These are phyloP conservation scores for Daboia siamensis DNA, from an alignment of 2,113 vertebrate species.

Conservation along the genomic window DNA sequence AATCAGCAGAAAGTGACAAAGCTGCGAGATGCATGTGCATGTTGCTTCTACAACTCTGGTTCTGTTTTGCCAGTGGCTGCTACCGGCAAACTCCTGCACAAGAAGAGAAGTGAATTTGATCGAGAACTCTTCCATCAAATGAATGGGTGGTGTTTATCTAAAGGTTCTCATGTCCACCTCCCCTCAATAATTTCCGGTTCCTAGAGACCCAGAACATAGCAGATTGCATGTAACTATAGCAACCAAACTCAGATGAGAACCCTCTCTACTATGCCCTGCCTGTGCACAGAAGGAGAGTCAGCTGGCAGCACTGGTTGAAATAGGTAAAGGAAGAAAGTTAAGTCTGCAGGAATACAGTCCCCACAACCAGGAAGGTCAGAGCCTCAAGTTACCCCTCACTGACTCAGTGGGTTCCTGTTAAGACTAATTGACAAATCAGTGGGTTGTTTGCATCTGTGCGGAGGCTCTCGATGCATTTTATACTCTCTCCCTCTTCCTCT, in stretches of 20 bases:
- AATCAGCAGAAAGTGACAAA: not conserved
- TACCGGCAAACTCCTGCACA: fast-evolving
- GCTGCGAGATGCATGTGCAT: fast-evolving
- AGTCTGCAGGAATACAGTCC: not conserved
- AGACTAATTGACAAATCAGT: not conserved
- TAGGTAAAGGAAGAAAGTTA: constrained; percentile 9
- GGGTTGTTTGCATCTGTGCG: not conserved
- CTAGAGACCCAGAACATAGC: constrained; percentile 51
- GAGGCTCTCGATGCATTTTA: not conserved
- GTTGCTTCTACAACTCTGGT: not conserved
- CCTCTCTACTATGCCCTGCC: constrained; percentile 15
- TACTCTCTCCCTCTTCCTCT: not conserved
- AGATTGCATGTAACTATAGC: constrained; percentile 58
- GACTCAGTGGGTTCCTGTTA: no score
- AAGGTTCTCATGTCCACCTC: constrained; percentile 42
- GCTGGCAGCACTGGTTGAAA: fast-evolving
- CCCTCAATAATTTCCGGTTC: constrained; percentile 50
- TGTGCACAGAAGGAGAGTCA: not conserved
- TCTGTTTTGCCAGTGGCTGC: fast-evolving
- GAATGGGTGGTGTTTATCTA: constrained; percentile 49
- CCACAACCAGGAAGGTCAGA: not conserved
- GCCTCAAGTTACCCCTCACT: not conserved
- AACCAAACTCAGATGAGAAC: constrained; percentile 41
- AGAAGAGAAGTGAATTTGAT: fast-evolving
- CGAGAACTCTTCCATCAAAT: not conserved